phyloP scores from a whole-genome alignment of 2,113 vertebrate species.

The Clupea harengus region DNA sequence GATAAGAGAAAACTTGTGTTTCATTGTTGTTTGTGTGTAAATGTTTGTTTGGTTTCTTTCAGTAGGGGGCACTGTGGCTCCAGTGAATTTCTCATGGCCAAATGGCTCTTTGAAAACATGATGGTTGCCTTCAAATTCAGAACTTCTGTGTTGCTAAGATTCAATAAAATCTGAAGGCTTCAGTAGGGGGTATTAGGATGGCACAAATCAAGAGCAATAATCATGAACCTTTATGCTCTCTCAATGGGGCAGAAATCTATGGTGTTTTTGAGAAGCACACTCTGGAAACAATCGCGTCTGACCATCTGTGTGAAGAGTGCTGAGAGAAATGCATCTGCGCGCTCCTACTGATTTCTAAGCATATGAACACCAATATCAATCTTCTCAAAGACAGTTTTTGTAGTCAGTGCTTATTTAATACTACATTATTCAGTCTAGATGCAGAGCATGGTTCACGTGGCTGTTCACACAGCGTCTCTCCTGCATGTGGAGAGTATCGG shows the following conservation, averaged over 20 bases:
- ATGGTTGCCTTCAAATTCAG: neutral
- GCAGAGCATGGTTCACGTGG: neutral
- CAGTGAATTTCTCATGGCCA: slow-evolving; percentile 29
- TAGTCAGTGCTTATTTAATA: neutral
- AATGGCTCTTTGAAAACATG: neutral
- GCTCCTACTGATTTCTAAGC: neutral
- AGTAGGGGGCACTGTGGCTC: slow-evolving; percentile 71
- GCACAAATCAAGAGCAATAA: neutral
- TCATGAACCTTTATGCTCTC: neutral
- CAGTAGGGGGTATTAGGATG: neutral
- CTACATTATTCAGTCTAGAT: neutral
- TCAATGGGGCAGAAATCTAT: neutral
- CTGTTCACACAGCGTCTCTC: neutral
- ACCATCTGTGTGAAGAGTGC: neutral
- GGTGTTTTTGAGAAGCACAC: neutral
- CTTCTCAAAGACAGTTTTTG: neutral
- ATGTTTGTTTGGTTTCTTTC: slow-evolving; percentile 28
- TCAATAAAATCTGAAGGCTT: neutral
- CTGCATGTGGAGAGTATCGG: slow-evolving; percentile 3
- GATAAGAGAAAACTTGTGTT: neutral
- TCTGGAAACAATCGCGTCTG: neutral
- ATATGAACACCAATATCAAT: neutral
- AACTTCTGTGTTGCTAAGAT: neutral
- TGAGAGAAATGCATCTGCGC: neutral
- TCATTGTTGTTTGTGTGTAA: neutral